phyloP scores from a whole-genome alignment of 2,888 invertebrate genomes.

The Patella depressa region DNA sequence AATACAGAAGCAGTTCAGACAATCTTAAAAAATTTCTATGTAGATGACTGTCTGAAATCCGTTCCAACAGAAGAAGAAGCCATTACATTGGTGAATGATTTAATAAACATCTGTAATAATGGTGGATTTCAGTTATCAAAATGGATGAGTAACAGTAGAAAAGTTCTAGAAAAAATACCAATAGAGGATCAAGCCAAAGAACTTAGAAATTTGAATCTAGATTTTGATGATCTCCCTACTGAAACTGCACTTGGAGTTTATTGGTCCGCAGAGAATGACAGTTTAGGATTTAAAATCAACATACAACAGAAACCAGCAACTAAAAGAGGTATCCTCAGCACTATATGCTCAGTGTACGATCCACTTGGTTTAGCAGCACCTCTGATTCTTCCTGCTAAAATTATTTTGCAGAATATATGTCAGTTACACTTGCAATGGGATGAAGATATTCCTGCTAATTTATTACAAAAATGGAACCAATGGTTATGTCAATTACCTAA shows the following conservation, averaged over 20 bases:
- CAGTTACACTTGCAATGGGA: not conserved
- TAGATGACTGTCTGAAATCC: slow-evolving; percentile 23
- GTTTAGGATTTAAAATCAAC: not conserved
- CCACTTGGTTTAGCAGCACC: not conserved
- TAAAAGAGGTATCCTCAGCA: not conserved
- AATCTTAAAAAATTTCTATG: slow-evolving; percentile 18
- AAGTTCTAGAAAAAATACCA: slow-evolving; percentile 16
- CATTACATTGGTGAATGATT: not conserved
- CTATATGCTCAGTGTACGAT: not conserved
- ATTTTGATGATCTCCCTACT: not conserved
- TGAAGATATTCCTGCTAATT: slow-evolving; percentile 2
- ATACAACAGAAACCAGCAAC: not conserved
- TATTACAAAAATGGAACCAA: not conserved
- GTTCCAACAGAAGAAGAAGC: not conserved
- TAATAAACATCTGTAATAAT: not conserved
- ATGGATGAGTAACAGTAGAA: slow-evolving; percentile 12
- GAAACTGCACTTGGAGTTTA: slow-evolving; percentile 20
- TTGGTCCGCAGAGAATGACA: slow-evolving; percentile 11
- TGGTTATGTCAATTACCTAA: not conserved
- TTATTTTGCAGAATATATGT: slow-evolving; percentile 14
- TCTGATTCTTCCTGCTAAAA: not conserved
- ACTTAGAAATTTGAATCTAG: slow-evolving; percentile 9
- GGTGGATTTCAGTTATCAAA: slow-evolving; percentile 25
- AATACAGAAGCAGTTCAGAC: not conserved
- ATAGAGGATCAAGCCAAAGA: slow-evolving; percentile 15